phyloP scores from a whole-genome alignment of 2,113 vertebrate species.

The Pseudolaguvia tuberculata region DNA sequence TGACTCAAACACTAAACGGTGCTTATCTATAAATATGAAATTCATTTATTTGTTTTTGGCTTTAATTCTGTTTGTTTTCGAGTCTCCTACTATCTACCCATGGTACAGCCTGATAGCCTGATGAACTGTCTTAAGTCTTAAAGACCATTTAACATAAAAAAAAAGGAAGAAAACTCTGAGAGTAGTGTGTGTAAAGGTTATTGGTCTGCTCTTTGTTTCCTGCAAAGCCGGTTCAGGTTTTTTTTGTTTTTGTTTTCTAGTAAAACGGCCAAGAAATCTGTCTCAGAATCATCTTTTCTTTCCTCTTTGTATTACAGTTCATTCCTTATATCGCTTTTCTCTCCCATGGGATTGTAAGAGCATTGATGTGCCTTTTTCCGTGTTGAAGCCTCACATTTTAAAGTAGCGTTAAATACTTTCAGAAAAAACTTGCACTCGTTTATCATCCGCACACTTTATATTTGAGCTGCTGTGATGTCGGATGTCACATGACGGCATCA shows the following conservation, averaged over 20 bases:
- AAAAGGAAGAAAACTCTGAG: slow-evolving; percentile 43
- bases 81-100: neutral
- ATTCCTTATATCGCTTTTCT: too few relatives aligned
- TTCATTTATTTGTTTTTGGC: neutral
- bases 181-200: neutral
- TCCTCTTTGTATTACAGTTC: too few relatives aligned
- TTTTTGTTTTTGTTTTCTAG: slow-evolving; percentile 41
- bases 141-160: slow-evolving; percentile 32
- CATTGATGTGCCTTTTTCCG: too few relatives aligned
- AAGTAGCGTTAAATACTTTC: too few relatives aligned
- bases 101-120: slow-evolving; percentile 18
- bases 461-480: too few relatives aligned
- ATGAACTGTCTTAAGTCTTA: slow-evolving; percentile 25
- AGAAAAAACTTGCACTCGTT: too few relatives aligned
- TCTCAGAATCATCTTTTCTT: neutral
- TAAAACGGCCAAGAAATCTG: slow-evolving; percentile 4
- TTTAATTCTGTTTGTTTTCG: slow-evolving; percentile 1
- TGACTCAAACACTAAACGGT: slow-evolving; percentile 64
- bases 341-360: too few relatives aligned
- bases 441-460: too few relatives aligned
- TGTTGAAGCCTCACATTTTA: too few relatives aligned
- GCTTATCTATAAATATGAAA: slow-evolving; percentile 47
- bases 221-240: slow-evolving; percentile 60
- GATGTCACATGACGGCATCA: too few relatives aligned
- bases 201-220: slow-evolving; percentile 62